Percentiles rank a stretch among this genome's conserved stretches.
Conservation (phyloP, 2,797 vertebrate species). For the Lepilemur septentrionalis region DNA sequence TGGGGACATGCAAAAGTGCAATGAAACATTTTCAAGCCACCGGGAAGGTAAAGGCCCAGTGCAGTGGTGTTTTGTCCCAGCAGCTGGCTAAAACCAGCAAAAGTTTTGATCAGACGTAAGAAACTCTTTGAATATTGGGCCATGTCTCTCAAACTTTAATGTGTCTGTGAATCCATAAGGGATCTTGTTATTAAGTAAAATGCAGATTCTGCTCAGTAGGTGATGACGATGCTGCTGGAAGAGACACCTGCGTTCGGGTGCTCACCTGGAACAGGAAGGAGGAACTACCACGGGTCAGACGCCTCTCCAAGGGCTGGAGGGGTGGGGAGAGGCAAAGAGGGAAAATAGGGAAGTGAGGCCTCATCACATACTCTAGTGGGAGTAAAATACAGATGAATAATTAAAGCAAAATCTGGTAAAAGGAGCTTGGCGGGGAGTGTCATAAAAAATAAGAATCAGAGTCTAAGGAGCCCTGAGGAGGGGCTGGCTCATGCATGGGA, state of each 20-base stretch:
- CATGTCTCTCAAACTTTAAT: neutral
- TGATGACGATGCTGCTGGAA: neutral
- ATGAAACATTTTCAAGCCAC: conserved; percentile 47
- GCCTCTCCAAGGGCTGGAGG: neutral
- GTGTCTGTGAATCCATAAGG: neutral
- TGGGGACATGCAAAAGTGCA: conserved; percentile 49
- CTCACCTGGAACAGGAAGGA: neutral
- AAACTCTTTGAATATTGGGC: neutral
- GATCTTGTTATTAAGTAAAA: neutral
- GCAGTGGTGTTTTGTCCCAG: neutral
- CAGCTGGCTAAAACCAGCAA: neutral
- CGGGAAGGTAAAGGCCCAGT: neutral
- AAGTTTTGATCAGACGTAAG: neutral
- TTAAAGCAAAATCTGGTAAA: neutral
- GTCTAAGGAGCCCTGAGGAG: neutral
- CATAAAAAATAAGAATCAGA: neutral
- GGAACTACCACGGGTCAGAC: neutral
- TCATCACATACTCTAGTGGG: neutral
- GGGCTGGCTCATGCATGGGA: neutral
- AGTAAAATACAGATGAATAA: neutral
- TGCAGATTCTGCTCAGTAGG: neutral
- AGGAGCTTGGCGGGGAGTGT: no score
- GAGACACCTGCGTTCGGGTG: no score
- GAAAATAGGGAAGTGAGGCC: neutral
- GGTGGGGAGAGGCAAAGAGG: neutral